These are phyloP conservation scores for Falco novaeseelandiae DNA, from an alignment of 2,797 vertebrate genomes.

Conservation along the genomic window DNA sequence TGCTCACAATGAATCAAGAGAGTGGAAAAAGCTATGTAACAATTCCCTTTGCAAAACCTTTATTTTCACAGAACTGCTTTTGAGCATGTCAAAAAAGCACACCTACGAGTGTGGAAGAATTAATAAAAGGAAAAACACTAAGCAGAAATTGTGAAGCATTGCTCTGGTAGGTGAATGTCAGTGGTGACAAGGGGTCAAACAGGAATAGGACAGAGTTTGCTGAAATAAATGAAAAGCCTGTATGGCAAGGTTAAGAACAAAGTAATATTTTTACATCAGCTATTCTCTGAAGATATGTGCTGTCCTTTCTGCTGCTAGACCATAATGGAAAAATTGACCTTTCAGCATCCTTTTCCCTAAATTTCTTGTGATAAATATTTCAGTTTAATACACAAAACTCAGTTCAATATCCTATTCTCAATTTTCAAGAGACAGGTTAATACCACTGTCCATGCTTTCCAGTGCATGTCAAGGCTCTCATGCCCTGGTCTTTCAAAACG, in stretches of 20 bases:
- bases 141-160: background rate
- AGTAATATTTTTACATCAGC: background rate
- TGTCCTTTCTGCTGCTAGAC: slow-evolving; percentile 1
- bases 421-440: slow-evolving; percentile 4
- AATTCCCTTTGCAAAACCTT: background rate
- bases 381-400: background rate
- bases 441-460: background rate
- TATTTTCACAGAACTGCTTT: background rate
- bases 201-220: background rate
- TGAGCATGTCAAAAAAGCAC: background rate
- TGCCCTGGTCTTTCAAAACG: background rate
- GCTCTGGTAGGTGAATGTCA: background rate
- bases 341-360: slow-evolving; percentile 14
- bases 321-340: slow-evolving; percentile 51
- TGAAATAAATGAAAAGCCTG: slow-evolving; percentile 16
- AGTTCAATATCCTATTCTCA: background rate
- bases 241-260: background rate
- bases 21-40: background rate
- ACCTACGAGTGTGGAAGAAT: background rate
- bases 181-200: background rate
- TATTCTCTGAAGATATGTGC: slow-evolving; percentile 12
- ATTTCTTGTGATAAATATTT: slow-evolving; percentile 56
- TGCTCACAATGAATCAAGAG: background rate
- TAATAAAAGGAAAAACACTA: background rate
- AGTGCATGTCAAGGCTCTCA: background rate